Evolutionary conservation across 2,888 invertebrate species (phyloP).

Genomic region (Poecilobothrus nobilitatus): DNA sequence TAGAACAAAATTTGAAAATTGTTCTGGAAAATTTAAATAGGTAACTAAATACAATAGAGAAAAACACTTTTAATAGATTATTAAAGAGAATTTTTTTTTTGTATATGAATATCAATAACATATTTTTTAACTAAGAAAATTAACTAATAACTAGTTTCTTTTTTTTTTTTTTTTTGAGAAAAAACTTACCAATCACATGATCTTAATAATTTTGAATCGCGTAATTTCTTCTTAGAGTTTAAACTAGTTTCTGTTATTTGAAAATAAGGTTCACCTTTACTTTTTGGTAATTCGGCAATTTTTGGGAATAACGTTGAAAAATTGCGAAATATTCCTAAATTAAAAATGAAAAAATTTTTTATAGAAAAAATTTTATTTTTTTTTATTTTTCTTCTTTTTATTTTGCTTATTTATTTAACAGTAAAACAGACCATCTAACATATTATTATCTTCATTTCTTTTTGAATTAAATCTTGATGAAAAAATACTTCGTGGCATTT

Average conservation of each 20-base stretch:
- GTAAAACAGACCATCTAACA: conserved; percentile 27
- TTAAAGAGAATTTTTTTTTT: no score
- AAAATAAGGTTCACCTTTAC: not conserved
- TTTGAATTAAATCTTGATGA: conserved; percentile 30
- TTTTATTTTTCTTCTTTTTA: not conserved
- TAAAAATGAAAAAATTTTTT: not conserved
- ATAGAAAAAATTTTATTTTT: not conserved
- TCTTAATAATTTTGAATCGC: conserved; percentile 27
- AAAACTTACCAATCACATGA: conserved; percentile 30
- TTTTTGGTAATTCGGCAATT: conserved; percentile 21
- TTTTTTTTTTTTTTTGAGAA: no score
- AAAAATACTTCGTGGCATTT: conserved; percentile 34
- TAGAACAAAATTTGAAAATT: no score
- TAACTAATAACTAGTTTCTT: no score
- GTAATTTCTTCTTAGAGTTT: not conserved
- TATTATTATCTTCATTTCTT: conserved; percentile 28
- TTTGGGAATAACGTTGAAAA: conserved; percentile 28
- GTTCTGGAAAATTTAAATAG: no score
- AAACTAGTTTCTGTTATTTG: not conserved
- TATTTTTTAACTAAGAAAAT: no score
- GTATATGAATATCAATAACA: no score
- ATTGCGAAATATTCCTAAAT: conserved; percentile 16
- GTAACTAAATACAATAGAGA: no score
- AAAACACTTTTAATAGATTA: no score
- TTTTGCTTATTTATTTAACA: not conserved